Conservation (phyloP, 2,113 vertebrate genomes). For the Paedocypris sp. region DNA sequence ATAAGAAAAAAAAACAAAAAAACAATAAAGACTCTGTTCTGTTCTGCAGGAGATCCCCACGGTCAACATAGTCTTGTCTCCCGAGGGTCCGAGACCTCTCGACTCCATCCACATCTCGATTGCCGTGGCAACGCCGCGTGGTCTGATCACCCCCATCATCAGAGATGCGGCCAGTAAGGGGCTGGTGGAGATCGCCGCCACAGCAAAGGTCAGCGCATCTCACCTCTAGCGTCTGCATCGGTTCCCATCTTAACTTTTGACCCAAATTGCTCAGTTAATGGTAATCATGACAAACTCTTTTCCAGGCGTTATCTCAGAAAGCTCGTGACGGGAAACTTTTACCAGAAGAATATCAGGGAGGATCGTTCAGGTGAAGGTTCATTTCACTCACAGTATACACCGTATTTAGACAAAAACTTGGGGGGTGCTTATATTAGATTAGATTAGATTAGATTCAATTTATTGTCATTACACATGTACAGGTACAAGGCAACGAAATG, state of each 20-base stretch:
- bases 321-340: slow-evolving; percentile 88
- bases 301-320: slow-evolving; percentile 78
- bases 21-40: too few relatives aligned
- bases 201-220: slow-evolving; percentile 81
- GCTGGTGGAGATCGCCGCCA: slow-evolving; percentile 77
- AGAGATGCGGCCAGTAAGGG: slow-evolving; percentile 81
- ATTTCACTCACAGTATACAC: too few relatives aligned
- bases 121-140: slow-evolving; percentile 84
- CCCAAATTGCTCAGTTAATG: too few relatives aligned
- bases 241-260: slow-evolving; percentile 1
- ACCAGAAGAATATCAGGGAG: slow-evolving; percentile 92
- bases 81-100: slow-evolving; percentile 67
- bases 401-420: too few relatives aligned
- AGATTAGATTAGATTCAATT: too few relatives aligned
- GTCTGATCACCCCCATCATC: slow-evolving; percentile 89
- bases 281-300: background rate
- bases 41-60: slow-evolving; percentile 78
- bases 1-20: too few relatives aligned
- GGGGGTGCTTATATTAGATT: too few relatives aligned
- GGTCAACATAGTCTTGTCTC: slow-evolving; percentile 84
- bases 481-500: too few relatives aligned
- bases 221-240: background rate
- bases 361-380: slow-evolving; percentile 85
- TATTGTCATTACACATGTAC: too few relatives aligned
- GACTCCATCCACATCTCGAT: slow-evolving; percentile 83